Percentiles rank a stretch among this genome's conserved stretches.
Conservation (phyloP, 1,140 invertebrate genomes). For the Drosophila pectinifera region DNA sequence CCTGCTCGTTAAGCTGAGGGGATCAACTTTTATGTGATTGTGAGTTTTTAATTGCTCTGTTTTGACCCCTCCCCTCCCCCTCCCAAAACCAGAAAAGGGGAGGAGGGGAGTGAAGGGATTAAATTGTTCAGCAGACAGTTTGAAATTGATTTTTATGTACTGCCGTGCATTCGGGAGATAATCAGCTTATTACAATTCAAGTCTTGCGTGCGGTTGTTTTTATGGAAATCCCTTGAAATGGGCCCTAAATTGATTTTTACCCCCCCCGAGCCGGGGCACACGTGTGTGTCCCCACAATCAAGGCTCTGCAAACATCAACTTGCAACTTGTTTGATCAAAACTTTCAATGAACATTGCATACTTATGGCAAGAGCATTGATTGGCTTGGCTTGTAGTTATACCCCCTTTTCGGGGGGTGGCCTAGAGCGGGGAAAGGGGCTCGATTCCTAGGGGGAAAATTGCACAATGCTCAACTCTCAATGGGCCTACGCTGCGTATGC, state of each 20-base stretch:
- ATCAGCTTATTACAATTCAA: slow-evolving; percentile 47
- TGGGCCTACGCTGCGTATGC: slow-evolving; percentile 47
- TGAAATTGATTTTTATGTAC: slow-evolving; percentile 36
- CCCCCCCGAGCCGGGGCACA: slow-evolving; percentile 4
- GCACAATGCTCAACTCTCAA: slow-evolving; percentile 33
- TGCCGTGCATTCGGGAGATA: slow-evolving; percentile 18
- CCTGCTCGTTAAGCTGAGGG: slow-evolving; percentile 19
- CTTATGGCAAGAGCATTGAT: slow-evolving; percentile 48
- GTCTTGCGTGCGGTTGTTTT: slow-evolving; percentile 6
- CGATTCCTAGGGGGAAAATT: slow-evolving; percentile 32
- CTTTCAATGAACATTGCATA: slow-evolving; percentile 63
- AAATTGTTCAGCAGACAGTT: slow-evolving; percentile 21
- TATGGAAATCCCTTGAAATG: slow-evolving; percentile 34
- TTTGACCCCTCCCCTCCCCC: not conserved
- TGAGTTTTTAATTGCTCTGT: slow-evolving; percentile 55
- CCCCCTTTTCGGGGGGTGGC: not conserved
- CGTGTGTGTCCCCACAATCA: slow-evolving; percentile 43
- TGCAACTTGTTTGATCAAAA: slow-evolving; percentile 67
- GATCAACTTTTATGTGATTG: slow-evolving; percentile 40
- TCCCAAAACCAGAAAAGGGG: not conserved
- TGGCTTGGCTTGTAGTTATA: slow-evolving; percentile 26
- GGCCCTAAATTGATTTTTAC: slow-evolving; percentile 55
- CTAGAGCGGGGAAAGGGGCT: not conserved
- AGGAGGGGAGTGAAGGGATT: not conserved
- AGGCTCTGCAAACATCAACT: slow-evolving; percentile 72